Base-by-base conservation (phyloP, 2,888 invertebrate species). In the Epistrophe eligans region DNA sequence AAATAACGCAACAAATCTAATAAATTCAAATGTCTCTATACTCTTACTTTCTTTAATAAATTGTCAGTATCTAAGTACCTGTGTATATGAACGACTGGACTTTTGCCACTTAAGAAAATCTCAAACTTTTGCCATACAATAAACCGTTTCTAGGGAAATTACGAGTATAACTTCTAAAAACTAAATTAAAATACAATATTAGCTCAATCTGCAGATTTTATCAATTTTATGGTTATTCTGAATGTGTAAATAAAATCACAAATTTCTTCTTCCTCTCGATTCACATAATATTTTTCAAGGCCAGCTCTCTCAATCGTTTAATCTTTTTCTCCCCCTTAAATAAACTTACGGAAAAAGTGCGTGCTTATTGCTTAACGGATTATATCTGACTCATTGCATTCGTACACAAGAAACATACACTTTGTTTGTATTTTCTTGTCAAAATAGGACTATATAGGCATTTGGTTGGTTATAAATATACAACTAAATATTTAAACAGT, bases 301-400 rank as follows among this genome's bases (percentile, higher is more conserved):
- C 35, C 64, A 55, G 28, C 13, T 43, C 55, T 55, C 13, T 24
- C 7, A 77, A 66, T 35, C 62, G 45, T 67, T 43, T 55, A 67
- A 83, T 74, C 67, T 50, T 17, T 45, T 45, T 10, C 38, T 24
- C 28, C 32, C 11, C 52, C 17, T 0, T 32, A n/a, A 60, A 45
- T 64, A n/a, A 64, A 45, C 45, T 32, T 10, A 45, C 11, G 1
- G 32, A 48, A 38, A 55, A 70, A 62, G 60, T 67, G 64, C 70
- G 70, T 74, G 79, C 70, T 79, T 67, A 84, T 64, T 77, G 71
- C 64, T 66, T 64, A 72, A 38, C 60, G 70, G 64, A 76, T 76
- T 76, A 79, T 57, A 50, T 71, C 64, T 50, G 57, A 43, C 64
- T 71, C 79, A 84, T 84, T 84, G 79, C 84, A 76, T 74, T 28